phyloP scores from a whole-genome alignment of 35 echinoderm and acorn worm species.

The Acanthaster planci region DNA sequence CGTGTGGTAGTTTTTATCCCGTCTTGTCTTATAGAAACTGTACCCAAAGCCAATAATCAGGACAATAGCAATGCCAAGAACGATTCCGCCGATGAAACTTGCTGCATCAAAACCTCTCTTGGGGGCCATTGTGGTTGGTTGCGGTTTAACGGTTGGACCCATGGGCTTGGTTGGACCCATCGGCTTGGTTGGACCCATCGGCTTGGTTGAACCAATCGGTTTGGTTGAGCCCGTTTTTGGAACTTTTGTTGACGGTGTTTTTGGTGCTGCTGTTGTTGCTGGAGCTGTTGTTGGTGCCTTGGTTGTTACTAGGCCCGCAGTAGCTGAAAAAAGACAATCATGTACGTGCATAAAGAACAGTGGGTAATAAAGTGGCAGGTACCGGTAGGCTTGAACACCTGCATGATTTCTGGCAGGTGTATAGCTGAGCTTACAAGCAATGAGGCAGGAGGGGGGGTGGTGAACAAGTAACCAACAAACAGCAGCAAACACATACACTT shows the following conservation, averaged over 20 bases:
- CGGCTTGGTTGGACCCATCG: not conserved
- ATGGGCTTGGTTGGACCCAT: not conserved
- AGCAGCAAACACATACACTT: too few species aligned
- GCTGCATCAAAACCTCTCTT: not conserved
- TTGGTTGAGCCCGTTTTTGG: not conserved
- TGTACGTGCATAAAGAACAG: too few species aligned
- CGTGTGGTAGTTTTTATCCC: slow-evolving; percentile 13
- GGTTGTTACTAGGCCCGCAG: not conserved
- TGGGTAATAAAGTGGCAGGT: too few species aligned
- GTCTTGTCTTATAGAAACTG: slow-evolving; percentile 7
- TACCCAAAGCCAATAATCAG: not conserved
- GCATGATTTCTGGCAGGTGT: too few species aligned
- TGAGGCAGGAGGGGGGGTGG: too few species aligned
- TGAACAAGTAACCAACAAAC: too few species aligned
- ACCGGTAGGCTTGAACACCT: too few species aligned
- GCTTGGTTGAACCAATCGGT: not conserved
- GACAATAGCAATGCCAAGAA: not conserved
- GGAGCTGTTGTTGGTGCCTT: not conserved
- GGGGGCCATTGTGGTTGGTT: not conserved
- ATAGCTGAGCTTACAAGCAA: too few species aligned
- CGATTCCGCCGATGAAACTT: slow-evolving; percentile 19
- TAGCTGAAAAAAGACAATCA: not conserved
- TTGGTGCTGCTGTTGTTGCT: not conserved
- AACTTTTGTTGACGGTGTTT: not conserved
- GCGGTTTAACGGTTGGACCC: not conserved